Evolutionary conservation across 1,140 invertebrate genomes (phyloP), one percentile per base, ranked within the genome.

Genomic region (Diachasmimorpha longicaudata): DNA sequence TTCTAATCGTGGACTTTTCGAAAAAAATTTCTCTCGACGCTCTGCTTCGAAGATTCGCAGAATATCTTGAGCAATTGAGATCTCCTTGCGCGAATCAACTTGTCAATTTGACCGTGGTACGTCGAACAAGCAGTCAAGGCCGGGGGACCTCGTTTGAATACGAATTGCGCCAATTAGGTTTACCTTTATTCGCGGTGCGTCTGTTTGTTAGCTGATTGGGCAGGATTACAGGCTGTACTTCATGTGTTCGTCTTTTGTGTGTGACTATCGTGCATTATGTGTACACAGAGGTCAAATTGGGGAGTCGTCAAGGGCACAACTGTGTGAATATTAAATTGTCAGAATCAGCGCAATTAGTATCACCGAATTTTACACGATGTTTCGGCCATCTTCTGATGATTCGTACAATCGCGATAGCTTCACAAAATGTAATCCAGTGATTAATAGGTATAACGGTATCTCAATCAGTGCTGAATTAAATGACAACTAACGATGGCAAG

Each of bases 141-240:
- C 84, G 79, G 76, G 79, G 78, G 13, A 83, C 78, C 83, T 85
- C 82, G 84, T 88, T 87, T 87, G 82, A 86, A 87, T 88, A 86
- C 85, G 83, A 87, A 88, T 87, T 86, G 84, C 79, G 78, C 80
- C 84, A 82, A 87, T 86, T 85, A 87, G 83, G 77, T 81, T 52
- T 82, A 86, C 83, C 85, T 88, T 87, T 86, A 85, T 84, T 82
- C 85, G 78, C 79, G 75, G 70, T 81, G 71, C 81, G 80, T 77
- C 84, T 86, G 83, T 87, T 87, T 88, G 83, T 86, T 82, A 81
- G 77, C 79, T 87, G 85, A 87, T 88, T 88, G 82, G 79, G 69
- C 81, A 82, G 82, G 80, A 85, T 86, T 86, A 82, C 72, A 80
- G 78, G 39, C 70, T 23, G 58, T 73, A 69, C 69, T 37, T 76